A percentile compares a stretch with the other conserved stretches of the same genome.
phyloP scores from a whole-genome alignment of 2,888 invertebrate genomes.

The Girardia tigrina region DNA sequence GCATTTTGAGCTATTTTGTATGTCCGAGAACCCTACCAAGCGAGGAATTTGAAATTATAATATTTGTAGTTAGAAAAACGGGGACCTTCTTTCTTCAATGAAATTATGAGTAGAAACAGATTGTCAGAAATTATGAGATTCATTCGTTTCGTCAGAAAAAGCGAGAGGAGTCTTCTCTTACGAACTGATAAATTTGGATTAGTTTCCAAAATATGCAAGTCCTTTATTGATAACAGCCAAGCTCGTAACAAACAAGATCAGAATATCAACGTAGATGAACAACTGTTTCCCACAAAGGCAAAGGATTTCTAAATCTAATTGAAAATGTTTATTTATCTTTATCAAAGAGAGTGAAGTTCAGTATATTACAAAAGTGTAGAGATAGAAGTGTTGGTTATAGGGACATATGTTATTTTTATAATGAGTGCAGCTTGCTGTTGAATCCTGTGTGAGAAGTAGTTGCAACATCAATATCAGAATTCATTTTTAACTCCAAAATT shows the following conservation, averaged over 20 bases:
- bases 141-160: background rate
- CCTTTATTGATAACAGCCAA: constrained; percentile 6
- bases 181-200: background rate
- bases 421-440: too few relatives aligned
- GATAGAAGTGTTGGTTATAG: too few relatives aligned
- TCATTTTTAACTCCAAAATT: too few relatives aligned
- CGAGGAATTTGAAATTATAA: background rate
- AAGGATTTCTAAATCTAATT: too few relatives aligned
- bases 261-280: background rate
- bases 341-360: too few relatives aligned
- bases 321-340: too few relatives aligned
- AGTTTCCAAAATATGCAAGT: background rate
- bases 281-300: background rate
- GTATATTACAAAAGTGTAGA: too few relatives aligned
- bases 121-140: constrained; percentile 23
- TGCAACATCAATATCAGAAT: too few relatives aligned
- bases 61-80: background rate
- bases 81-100: background rate
- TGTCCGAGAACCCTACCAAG: too few relatives aligned
- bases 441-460: too few relatives aligned
- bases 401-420: too few relatives aligned
- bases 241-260: background rate
- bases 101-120: constrained; percentile 16
- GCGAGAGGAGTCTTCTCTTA: background rate
- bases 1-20: too few relatives aligned